phyloP scores from a whole-genome alignment of 2,113 vertebrate species.

The Lycaon pictus region DNA sequence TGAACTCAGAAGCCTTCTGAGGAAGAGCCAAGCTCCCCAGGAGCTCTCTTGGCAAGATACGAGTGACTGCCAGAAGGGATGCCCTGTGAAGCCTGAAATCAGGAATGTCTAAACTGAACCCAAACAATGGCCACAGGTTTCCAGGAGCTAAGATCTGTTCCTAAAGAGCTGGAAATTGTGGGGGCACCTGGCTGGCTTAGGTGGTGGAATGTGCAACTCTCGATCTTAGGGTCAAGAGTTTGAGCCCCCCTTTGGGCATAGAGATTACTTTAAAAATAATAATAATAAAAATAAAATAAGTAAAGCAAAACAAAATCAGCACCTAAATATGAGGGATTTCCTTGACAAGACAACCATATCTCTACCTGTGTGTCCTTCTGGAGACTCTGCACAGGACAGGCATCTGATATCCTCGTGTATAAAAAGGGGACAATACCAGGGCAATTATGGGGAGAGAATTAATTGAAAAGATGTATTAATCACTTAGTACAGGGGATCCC shows the following conservation, averaged over 20 bases:
- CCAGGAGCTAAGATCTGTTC: neutral
- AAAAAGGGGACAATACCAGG: no score
- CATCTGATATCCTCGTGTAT: fast-evolving
- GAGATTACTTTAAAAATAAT: neutral
- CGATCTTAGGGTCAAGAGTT: neutral
- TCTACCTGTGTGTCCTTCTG: neutral
- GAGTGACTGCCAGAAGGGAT: no score
- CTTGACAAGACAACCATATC: neutral
- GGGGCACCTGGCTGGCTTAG: neutral
- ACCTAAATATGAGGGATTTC: neutral
- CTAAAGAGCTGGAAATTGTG: neutral
- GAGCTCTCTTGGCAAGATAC: neutral
- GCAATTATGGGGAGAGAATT: neutral
- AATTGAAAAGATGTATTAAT: neutral
- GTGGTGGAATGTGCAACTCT: neutral
- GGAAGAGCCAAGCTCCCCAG: neutral
- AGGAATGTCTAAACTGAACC: neutral
- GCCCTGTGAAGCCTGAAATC: neutral
- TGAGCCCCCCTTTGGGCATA: neutral
- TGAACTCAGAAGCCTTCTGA: neutral
- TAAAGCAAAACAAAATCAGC: neutral
- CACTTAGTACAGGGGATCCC: no score
- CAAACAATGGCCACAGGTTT: neutral
- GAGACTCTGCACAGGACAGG: neutral
- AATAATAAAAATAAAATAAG: neutral